phyloP scores from a whole-genome alignment of 2,797 vertebrate species.

The Ctenochaetus hawaiiensis region DNA sequence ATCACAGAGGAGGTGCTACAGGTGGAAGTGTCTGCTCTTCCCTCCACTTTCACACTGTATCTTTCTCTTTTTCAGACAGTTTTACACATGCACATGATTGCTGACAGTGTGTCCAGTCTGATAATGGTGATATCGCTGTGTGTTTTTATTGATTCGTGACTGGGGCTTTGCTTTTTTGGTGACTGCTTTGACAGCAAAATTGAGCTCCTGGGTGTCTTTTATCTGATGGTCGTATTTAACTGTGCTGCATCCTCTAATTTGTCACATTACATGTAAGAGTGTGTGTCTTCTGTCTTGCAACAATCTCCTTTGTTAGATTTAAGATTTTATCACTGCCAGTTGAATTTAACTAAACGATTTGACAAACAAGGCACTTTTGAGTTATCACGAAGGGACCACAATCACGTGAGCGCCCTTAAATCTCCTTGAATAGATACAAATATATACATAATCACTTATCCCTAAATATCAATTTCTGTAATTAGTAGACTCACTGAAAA shows the following conservation, averaged over 20 bases:
- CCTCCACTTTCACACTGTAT: not conserved
- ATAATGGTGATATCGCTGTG: slow-evolving; percentile 3
- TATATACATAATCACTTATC: not conserved
- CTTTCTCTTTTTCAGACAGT: slow-evolving; percentile 7
- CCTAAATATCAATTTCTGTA: slow-evolving; percentile 21
- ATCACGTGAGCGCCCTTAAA: not conserved
- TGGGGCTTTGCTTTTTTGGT: not conserved
- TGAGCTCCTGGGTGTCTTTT: not conserved
- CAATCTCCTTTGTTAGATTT: slow-evolving; percentile 21
- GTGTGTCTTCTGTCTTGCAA: not conserved
- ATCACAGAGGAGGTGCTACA: slow-evolving; percentile 18
- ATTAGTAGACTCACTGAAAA: slow-evolving; percentile 8
- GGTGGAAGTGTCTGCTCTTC: slow-evolving; percentile 4
- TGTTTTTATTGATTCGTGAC: not conserved
- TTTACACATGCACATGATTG: slow-evolving; percentile 8
- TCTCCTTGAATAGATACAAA: slow-evolving; percentile 18
- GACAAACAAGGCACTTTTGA: slow-evolving; percentile 12
- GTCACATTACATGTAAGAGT: slow-evolving; percentile 1
- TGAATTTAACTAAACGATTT: not conserved
- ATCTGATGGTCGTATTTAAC: slow-evolving; percentile 16
- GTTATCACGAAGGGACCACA: slow-evolving; percentile 27
- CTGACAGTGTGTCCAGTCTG: slow-evolving; percentile 11
- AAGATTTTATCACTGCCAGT: slow-evolving; percentile 54
- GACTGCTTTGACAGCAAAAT: slow-evolving; percentile 1
- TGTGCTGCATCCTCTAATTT: slow-evolving; percentile 14